Evolutionary conservation across 2,888 invertebrate genomes (phyloP), one percentile per base, ranked within the genome.

Genomic region (Oligia latruncula): DNA sequence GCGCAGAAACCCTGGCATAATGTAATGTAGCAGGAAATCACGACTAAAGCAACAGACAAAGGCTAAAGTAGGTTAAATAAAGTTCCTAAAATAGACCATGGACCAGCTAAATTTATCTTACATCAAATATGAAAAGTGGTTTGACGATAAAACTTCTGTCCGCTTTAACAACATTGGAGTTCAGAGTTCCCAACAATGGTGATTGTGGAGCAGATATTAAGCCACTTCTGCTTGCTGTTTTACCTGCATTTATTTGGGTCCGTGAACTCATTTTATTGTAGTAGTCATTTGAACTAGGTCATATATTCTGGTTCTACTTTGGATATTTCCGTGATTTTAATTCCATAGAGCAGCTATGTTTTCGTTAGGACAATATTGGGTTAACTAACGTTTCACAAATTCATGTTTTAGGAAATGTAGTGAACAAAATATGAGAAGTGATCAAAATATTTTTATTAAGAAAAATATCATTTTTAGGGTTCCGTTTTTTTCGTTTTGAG

Each of bases 101-200:
- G 65, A 76, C 62, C 77, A 62, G 78, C 66, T 60, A 90, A 88
- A 87, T 90, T 85, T 86, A 85, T 84, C 84, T 79, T 81, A 81
- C 77, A 88, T 90, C 86, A 88, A 87, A 85, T 85, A 87, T 87
- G 84, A 84, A 83, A 77, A 86, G 85, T 86, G 88, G 85, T 86
- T 85, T 82, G 81, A 77, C 85, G 82, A 84, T 82, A 83, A 84
- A 86, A 86, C 83, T 88, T 87, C 52, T 71, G 81, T 81, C 66
- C 72, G 78, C 80, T 87, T 82, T 83, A 83, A 88, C 80, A 90
- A 87, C 80, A 88, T 87, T 78, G 84, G 85, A 82, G 89, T 89
- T 88, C 86, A 87, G 77, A 86, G 82, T 87, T 88, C 71, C 70
- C 74, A 74, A 81, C 87, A 87, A 81, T 82, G 79, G 64, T 87